Base-by-base conservation (phyloP, 1,140 invertebrate genomes). In the Oryzaephilus surinamensis region DNA sequence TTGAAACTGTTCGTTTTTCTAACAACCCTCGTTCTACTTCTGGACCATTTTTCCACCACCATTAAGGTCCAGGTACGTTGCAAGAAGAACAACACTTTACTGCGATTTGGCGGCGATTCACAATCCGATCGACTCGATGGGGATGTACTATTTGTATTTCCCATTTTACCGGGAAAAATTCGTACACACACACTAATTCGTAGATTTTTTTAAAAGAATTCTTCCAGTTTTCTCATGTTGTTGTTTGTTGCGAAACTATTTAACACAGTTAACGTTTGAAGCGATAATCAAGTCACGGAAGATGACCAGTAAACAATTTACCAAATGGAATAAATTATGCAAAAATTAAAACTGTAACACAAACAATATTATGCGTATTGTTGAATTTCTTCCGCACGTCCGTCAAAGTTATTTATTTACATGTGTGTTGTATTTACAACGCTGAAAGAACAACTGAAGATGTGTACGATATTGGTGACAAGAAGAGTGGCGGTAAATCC, bases 21-120 rank as follows among this genome's bases (percentile, higher is more conserved):
- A 39, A 41, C 12, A 34, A 32, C 15, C 46, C 34, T n/a, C n/a
- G n/a, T n/a, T n/a, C n/a, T n/a, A n/a, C n/a, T n/a, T 38, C 41
- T 46, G 1, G 37, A 43, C 52, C 50, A 50, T 34, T 42, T 41
- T 30, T 55, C 55, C 4, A 49, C 41, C 1, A 55, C 38, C 14
- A 59, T 47, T 5, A 52, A 37, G 7, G 51, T 48, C 57, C 57
- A 59, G 0, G 57, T 57, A 11, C 54, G 41, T 41, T 57, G 49
- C 13, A 59, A 41, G 18, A 57, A 47, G 7, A 52, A 41, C 11
- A 53, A 44, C n/a, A 59, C 48, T 15, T 45, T 41, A 26, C 35
- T 58, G 14, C 38, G 37, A 27, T 32, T 43, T n/a, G n/a, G 13
- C 34, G 26, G 34, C 36, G 41, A 11, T 17, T 32, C 12, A 15